Evolutionary conservation across 2,113 vertebrate genomes (phyloP).

Genomic region (Rhegmatorhina hoffmannsi): DNA sequence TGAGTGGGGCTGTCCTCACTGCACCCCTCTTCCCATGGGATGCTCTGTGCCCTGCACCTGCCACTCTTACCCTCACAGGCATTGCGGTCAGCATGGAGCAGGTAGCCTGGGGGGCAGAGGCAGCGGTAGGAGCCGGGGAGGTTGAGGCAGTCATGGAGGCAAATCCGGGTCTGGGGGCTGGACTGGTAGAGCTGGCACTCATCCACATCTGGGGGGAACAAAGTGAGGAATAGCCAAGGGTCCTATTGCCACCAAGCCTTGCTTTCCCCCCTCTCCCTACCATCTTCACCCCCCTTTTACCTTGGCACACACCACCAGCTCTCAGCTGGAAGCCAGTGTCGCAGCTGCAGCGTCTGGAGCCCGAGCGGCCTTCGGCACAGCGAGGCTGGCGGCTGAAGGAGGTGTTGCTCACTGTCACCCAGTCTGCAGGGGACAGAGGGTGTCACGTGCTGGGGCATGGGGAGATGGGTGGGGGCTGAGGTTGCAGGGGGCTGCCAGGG

Average conservation of each 20-base stretch:
- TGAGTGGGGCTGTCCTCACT: fast-evolving
- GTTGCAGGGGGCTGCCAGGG: neutral
- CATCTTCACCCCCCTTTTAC: constrained; percentile 36
- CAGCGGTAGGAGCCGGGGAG: constrained; percentile 86
- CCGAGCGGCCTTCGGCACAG: constrained; percentile 73
- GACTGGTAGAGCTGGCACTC: constrained; percentile 87
- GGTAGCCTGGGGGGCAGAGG: constrained; percentile 82
- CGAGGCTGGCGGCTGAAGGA: constrained; percentile 79
- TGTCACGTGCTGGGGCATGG: neutral
- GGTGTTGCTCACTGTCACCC: constrained; percentile 41
- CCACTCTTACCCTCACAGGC: constrained; percentile 80
- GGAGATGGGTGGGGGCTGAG: neutral
- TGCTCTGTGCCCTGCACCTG: neutral
- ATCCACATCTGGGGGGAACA: constrained; percentile 79
- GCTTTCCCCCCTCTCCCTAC: neutral
- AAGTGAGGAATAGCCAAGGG: fast-evolving
- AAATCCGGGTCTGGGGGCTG: constrained; percentile 77
- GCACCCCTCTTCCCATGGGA: fast-evolving
- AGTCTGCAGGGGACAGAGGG: neutral
- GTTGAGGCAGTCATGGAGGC: constrained; percentile 84
- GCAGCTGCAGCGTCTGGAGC: constrained; percentile 83
- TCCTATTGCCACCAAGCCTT: fast-evolving
- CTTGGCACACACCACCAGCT: constrained; percentile 78
- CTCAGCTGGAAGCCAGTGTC: constrained; percentile 83
- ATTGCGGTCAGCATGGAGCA: constrained; percentile 75